phyloP scores from a whole-genome alignment of 2,113 vertebrate species.

The Recurvirostra avosetta region DNA sequence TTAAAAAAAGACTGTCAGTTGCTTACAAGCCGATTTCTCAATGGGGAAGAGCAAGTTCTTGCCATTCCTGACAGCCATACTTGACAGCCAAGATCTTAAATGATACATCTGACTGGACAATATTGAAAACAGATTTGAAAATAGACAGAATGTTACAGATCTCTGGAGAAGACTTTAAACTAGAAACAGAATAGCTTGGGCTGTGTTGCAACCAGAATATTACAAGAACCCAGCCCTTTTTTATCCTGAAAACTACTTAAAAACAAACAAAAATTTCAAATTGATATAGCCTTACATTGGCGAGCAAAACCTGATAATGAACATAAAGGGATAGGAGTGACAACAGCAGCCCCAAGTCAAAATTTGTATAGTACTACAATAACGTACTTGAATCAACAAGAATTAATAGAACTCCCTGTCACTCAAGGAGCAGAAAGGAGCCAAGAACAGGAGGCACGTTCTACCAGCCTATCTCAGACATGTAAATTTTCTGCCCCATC shows the following conservation, averaged over 20 bases:
- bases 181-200: background rate
- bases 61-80: background rate
- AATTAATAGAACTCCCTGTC: background rate
- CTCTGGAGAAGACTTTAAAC: background rate
- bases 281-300: background rate
- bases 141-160: background rate
- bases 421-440: background rate
- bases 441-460: background rate
- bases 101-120: background rate
- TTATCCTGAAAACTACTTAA: background rate
- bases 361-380: fast-evolving
- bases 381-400: background rate
- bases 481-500: too few species aligned
- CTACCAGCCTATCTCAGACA: background rate
- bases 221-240: background rate
- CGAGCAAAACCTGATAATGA: background rate
- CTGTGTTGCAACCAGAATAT: background rate
- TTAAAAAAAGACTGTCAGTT: background rate
- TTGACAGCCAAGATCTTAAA: background rate
- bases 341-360: background rate
- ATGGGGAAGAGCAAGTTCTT: background rate
- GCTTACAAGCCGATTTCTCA: background rate
- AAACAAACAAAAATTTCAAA: background rate
- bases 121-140: background rate
- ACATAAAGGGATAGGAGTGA: background rate